These are phyloP conservation scores for Spheniscus mendiculus DNA, from an alignment of 2,113 vertebrate genomes.

Conservation along the genomic window DNA sequence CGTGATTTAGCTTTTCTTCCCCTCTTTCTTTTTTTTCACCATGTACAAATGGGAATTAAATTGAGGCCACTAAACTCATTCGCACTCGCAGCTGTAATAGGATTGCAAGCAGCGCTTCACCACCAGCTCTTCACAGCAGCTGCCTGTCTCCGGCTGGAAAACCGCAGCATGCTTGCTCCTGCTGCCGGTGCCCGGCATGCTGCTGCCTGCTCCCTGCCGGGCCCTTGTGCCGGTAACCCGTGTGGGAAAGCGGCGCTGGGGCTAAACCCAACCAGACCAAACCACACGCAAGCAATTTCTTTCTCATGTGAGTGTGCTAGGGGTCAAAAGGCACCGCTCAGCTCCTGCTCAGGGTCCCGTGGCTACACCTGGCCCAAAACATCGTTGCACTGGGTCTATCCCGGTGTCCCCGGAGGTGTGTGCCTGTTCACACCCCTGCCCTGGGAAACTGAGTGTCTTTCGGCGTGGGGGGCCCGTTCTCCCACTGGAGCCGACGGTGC, in stretches of 20 bases:
- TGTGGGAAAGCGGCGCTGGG: neutral
- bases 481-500: rapidly evolving
- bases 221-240: neutral
- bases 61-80: constrained; percentile 34
- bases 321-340: neutral
- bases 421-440: no score
- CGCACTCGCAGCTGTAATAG: neutral
- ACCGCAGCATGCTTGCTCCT: neutral
- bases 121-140: neutral
- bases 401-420: rapidly evolving
- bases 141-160: neutral
- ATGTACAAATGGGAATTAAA: constrained; percentile 37
- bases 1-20: neutral
- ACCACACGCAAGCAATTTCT: neutral
- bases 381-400: rapidly evolving
- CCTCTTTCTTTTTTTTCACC: neutral
- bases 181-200: neutral
- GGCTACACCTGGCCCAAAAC: neutral
- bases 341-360: neutral
- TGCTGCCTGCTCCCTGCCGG: neutral
- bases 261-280: neutral
- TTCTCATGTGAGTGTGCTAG: rapidly evolving
- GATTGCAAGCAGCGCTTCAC: neutral
- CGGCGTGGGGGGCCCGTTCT: rapidly evolving
- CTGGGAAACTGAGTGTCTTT: neutral